phyloP scores from a whole-genome alignment of 2,113 vertebrate species.

The Burhinus bistriatus region DNA sequence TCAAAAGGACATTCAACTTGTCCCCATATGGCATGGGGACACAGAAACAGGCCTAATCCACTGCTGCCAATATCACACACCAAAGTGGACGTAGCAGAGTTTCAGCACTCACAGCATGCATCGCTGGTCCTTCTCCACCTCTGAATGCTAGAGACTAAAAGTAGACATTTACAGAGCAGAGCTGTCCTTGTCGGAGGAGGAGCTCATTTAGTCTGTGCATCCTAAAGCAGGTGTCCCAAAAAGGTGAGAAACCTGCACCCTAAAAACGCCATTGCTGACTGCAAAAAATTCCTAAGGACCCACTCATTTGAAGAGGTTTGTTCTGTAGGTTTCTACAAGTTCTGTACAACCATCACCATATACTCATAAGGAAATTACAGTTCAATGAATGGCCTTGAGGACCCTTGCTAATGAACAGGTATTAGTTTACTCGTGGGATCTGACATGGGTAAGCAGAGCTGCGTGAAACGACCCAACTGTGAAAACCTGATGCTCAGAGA shows the following conservation, averaged over 20 bases:
- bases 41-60: neutral
- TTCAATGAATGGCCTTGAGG: neutral
- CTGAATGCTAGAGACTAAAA: neutral
- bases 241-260: neutral
- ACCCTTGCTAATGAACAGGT: neutral
- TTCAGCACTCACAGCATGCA: neutral
- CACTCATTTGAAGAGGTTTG: neutral
- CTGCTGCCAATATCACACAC: neutral
- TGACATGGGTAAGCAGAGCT: neutral
- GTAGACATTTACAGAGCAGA: neutral
- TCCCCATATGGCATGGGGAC: neutral
- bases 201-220: neutral
- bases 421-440: neutral
- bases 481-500: neutral
- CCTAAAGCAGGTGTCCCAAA: neutral
- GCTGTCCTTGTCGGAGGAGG: neutral
- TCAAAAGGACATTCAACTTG: neutral
- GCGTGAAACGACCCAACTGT: neutral
- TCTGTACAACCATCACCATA: neutral
- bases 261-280: neutral
- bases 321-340: neutral
- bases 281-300: neutral
- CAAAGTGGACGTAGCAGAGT: neutral
- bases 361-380: neutral
- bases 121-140: rapidly evolving